Percentiles rank a stretch among this genome's conserved stretches.
Evolutionary conservation across 2,888 invertebrate species (phyloP).

Genomic region (Drosophila kuntzei): DNA sequence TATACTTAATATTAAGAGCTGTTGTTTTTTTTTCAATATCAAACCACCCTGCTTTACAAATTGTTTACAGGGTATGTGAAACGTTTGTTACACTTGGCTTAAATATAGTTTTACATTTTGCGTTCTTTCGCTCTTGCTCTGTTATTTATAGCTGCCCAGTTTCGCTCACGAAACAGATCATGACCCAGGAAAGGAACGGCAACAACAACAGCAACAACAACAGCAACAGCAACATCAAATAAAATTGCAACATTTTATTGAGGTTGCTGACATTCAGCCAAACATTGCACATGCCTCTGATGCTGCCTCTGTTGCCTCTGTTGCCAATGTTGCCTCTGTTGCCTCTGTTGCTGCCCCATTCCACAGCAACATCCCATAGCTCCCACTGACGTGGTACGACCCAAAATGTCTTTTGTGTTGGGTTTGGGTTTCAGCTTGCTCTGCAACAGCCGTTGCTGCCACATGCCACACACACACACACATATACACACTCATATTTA

Average conservation of each 20-base stretch:
- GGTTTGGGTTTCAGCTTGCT: constrained; percentile 27
- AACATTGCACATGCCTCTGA: constrained; percentile 56
- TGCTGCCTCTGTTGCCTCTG: constrained; percentile 7
- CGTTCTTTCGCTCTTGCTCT: constrained; percentile 30
- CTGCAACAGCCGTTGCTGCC: constrained; percentile 30
- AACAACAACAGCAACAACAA: constrained; percentile 81
- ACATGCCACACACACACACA: constrained; percentile 41
- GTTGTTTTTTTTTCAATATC: background rate
- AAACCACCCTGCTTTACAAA: background rate
- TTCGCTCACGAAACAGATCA: constrained; percentile 78
- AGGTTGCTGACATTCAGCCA: constrained; percentile 80
- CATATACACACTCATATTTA: constrained; percentile 19
- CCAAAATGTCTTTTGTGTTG: constrained; percentile 55
- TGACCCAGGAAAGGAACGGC: constrained; percentile 85
- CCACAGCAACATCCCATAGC: constrained; percentile 14
- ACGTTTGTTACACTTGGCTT: constrained; percentile 51
- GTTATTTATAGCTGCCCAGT: constrained; percentile 70
- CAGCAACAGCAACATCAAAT: constrained; percentile 81
- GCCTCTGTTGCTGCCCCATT: constrained; percentile 1
- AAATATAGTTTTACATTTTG: constrained; percentile 19
- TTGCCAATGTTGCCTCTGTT: constrained; percentile 10
- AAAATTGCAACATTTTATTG: constrained; percentile 83
- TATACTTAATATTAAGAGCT: background rate
- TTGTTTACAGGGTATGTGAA: constrained; percentile 18
- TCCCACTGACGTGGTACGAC: constrained; percentile 36